Conservation (phyloP, 2,797 vertebrate species). For the Tamandua tetradactyla region DNA sequence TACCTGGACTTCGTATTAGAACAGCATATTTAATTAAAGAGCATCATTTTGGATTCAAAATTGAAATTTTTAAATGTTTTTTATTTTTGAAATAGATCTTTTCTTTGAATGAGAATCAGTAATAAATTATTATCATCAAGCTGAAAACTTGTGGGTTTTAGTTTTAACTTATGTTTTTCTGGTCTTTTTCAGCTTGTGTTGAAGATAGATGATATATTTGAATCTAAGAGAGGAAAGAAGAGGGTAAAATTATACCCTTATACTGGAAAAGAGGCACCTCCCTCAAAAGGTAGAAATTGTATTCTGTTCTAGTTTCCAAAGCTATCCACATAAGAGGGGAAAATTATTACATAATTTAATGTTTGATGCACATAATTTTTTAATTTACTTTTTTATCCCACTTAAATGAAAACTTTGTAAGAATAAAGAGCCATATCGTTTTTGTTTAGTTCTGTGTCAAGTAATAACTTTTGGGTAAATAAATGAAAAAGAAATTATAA, state of each 20-base stretch:
- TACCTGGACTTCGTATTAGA: neutral
- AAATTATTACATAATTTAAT: neutral
- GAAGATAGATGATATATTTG: slow-evolving; percentile 96
- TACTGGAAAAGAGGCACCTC: slow-evolving; percentile 82
- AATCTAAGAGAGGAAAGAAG: slow-evolving; percentile 95
- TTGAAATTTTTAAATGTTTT: slow-evolving; percentile 10
- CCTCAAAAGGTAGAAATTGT: slow-evolving; percentile 88
- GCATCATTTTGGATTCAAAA: slow-evolving; percentile 40
- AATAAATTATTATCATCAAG: neutral
- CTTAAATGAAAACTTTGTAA: slow-evolving; percentile 43
- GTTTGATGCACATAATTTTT: slow-evolving; percentile 23
- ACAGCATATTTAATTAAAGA: neutral
- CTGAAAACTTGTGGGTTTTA: neutral
- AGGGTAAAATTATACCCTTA: slow-evolving; percentile 90
- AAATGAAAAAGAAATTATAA: slow-evolving; percentile 17
- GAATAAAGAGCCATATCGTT: neutral
- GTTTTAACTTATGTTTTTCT: slow-evolving; percentile 65
- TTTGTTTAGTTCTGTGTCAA: slow-evolving; percentile 46
- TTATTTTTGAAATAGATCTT: slow-evolving; percentile 41
- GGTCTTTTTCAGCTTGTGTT: slow-evolving; percentile 90
- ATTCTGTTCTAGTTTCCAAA: neutral
- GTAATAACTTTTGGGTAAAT: neutral
- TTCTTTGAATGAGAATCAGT: slow-evolving; percentile 43
- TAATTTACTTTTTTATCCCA: slow-evolving; percentile 9
- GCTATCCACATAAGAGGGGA: neutral